Evolutionary conservation across 2,888 invertebrate species (phyloP), one percentile per base, ranked within the genome.

Genomic region (Blomia tropicalis): DNA sequence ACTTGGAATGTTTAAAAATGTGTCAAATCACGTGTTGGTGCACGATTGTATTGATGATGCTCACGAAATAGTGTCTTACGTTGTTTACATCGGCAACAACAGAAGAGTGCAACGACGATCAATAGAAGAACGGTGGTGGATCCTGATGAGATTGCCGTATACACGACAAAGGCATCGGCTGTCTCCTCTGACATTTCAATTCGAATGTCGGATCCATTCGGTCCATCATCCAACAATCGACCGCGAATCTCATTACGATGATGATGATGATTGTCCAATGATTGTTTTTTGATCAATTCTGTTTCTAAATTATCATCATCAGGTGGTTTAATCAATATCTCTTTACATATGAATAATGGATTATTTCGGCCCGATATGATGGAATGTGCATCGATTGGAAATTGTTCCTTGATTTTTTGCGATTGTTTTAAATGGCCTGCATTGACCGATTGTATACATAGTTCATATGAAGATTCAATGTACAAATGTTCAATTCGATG

Each of bases 361-460:
- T 56, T 56, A 31, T 31, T 36, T 19, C 56, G n/a, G 25, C 56
- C 56, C 11, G 25, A 27, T 4, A 31, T n/a, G 25, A n/a, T 19
- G 2, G 56, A 19, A 2, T 27, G 29, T n/a, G 56, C 56, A 7
- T 56, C 29, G 4, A 56, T 17, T 2, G 56, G 56, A 56, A 30
- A 56, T 31, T 32, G 29, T 19, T 23, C 7, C 22, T 47, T 2
- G n/a, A 43, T 27, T 43, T 56, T 5, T 2, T 32, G 7, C 30
- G 63, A n/a, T 36, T 47, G n/a, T 22, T 36, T n/a, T 29, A 63
- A 22, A 19, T 14, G 30, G 2, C 63, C 30, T 2, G 27, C 19
- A 19, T 41, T 43, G 31, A 63, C 22, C 31, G 56, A 56, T 36
- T 56, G 56, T 22, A 56, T 3, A 25, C 56, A 56, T 14, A 56